Evolutionary conservation across 2,113 vertebrate species (phyloP), one percentile per base, ranked within the genome.

Genomic region (Misgurnus anguillicaudatus): DNA sequence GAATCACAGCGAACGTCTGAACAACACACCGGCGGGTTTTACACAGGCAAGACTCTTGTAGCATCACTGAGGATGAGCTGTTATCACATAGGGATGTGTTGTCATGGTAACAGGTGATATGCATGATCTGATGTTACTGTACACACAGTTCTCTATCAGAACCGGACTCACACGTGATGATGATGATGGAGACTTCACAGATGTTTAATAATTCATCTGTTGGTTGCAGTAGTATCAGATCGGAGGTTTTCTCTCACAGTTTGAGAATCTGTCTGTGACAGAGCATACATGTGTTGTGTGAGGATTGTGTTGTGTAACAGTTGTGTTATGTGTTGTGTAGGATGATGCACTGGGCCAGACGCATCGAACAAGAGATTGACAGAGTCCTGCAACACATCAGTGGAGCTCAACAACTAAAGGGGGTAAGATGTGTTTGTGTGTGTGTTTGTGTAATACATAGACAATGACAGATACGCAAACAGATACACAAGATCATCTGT

Each of bases 291-390:
- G 24, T 31, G 24, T 31, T 31, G 1, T 31, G 24, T 31, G 3
- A 31, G 24, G 24, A 31, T 31, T 31, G 24, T 31, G 24, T 31
- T 31, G 24, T 31, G 24, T 31, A 31, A 31, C 24, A 31, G 24
- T 31, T 31, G 24, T 31, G 24, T 31, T 31, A 31, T 31, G 86
- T 90, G 77, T 84, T 91, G 88, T 85, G 75, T 93, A 99, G 97
- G 91, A 95, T 99, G 93, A 98, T 98, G 92, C 95, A 98, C 91
- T 99, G 97, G 97, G 95, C 96, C 88, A 91, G 95, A 85, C 95
- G 96, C 78, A 95, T 99, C 88, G 97, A 98, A 85, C 97, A 97
- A 89, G 97, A 99, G 93, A 94, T 99, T 83, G 96, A 99, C 88
- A 94, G 95, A 76, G 97, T 98, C 85, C 96, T 99, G 93, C 93